Evolutionary conservation across 2,113 vertebrate genomes (phyloP).

Genomic region (Onychostoma macrolepis): DNA sequence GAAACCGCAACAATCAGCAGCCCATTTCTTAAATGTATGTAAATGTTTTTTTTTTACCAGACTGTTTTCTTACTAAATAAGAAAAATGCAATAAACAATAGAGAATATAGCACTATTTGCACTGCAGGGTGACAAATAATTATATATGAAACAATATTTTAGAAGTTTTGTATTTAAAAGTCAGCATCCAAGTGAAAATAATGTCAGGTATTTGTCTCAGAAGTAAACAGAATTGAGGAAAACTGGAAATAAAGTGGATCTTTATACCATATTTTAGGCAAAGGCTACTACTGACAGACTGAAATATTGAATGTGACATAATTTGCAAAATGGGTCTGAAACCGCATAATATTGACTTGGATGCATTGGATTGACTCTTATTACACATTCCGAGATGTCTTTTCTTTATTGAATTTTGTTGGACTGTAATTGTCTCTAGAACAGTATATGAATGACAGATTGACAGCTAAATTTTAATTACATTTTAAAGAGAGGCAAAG

Average conservation of each 20-base stretch:
- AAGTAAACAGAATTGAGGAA: background rate
- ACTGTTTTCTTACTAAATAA: background rate
- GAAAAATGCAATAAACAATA: background rate
- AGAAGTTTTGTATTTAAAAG: background rate
- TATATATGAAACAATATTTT: background rate
- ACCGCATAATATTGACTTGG: background rate
- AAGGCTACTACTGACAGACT: background rate
- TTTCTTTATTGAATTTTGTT: conserved; percentile 48
- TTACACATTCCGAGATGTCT: background rate
- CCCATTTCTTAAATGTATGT: background rate
- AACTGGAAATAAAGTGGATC: background rate
- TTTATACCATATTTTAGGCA: background rate
- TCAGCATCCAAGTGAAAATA: background rate
- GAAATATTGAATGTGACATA: background rate
- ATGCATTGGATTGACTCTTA: background rate
- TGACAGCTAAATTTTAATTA: conserved; percentile 56
- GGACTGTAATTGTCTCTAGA: conserved; percentile 31
- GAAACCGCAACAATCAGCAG: background rate
- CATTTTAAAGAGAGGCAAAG: conserved; percentile 41
- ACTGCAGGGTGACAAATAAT: background rate
- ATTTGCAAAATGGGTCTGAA: conserved; percentile 1
- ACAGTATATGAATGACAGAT: conserved; percentile 55
- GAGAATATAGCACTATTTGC: background rate
- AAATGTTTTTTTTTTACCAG: background rate
- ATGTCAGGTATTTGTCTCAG: background rate